These are phyloP conservation scores for Bellardia bayeri DNA, from an alignment of 2,888 invertebrate genomes.

Conservation along the genomic window DNA sequence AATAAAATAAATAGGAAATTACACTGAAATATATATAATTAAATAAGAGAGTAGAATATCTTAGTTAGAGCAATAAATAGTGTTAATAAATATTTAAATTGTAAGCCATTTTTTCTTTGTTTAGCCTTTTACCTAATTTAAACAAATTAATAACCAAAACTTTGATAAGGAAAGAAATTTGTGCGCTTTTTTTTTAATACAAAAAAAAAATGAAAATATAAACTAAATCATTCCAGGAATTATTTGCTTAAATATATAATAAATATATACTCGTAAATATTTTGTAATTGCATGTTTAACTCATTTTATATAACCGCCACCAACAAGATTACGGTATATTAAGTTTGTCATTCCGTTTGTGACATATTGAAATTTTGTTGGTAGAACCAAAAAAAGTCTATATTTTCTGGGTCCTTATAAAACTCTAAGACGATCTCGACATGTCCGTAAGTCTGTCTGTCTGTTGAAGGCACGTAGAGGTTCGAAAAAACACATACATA, in stretches of 20 bases:
- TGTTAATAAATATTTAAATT: conserved; percentile 19
- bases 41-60: conserved; percentile 1
- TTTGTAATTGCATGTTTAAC: conserved; percentile 49
- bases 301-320: not conserved
- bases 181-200: conserved; percentile 31
- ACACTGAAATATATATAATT: conserved; percentile 32
- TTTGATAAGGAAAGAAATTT: conserved; percentile 43
- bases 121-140: conserved; percentile 43
- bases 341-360: no score
- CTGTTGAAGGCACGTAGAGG: no score
- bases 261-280: not conserved
- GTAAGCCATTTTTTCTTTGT: conserved; percentile 7
- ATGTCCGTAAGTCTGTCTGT: no score
- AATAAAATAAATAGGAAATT: conserved; percentile 51
- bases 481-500: no score
- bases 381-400: no score
- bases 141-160: not conserved
- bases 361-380: no score
- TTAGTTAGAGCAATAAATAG: conserved; percentile 31
- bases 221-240: conserved; percentile 44
- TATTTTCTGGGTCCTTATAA: no score
- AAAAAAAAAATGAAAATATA: conserved; percentile 13
- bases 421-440: no score
- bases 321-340: no score
- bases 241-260: not conserved